Conservation (phyloP, 2,113 vertebrate species). For the Rhombomys opimus region DNA sequence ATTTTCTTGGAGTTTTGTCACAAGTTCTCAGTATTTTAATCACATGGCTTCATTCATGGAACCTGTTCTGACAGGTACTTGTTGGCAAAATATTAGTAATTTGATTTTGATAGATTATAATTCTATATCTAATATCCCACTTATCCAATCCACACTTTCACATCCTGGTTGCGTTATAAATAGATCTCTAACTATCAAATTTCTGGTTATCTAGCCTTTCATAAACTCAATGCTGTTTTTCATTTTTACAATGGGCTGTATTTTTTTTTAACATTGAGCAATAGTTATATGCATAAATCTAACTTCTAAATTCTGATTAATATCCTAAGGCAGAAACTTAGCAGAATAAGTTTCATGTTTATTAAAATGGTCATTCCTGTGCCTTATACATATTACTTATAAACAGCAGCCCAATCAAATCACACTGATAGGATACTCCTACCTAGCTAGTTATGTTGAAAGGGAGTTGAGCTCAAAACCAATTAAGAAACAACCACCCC, state of each 20-base stretch:
- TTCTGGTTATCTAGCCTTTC: neutral
- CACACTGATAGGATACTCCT: neutral
- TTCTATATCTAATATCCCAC: neutral
- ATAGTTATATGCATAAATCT: neutral
- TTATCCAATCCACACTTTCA: neutral
- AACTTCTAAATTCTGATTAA: neutral
- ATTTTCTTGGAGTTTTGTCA: neutral
- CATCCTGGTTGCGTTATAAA: neutral
- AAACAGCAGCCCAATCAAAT: neutral
- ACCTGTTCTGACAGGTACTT: neutral
- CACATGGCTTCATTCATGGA: neutral
- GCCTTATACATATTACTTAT: neutral
- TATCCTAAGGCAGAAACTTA: neutral
- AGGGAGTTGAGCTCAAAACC: conserved; percentile 8
- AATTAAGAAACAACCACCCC: neutral
- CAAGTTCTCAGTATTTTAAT: neutral
- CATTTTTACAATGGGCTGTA: neutral
- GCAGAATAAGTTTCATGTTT: neutral
- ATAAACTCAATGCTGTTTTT: neutral
- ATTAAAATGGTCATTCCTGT: conserved; percentile 16
- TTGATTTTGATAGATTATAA: neutral
- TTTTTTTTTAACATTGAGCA: neutral
- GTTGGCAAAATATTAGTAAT: neutral
- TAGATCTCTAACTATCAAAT: neutral
- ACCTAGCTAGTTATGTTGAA: neutral